These are phyloP conservation scores for Vollenhovia emeryi DNA, from an alignment of 1,140 invertebrate species.

Conservation along the genomic window DNA sequence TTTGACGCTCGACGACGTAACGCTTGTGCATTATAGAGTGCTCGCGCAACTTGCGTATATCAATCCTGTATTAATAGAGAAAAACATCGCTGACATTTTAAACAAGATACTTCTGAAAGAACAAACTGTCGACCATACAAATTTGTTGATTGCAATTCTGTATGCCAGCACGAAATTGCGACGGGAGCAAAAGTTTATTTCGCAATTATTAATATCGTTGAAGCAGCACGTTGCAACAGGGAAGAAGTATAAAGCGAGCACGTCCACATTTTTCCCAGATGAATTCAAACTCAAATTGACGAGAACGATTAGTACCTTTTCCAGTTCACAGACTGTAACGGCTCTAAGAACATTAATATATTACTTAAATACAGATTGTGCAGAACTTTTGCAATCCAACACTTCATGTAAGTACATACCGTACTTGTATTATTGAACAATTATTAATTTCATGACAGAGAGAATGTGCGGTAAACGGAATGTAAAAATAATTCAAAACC, in stretches of 20 bases:
- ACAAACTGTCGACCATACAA: slow-evolving; percentile 56
- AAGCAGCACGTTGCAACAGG: slow-evolving; percentile 4
- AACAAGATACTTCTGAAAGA: slow-evolving; percentile 71
- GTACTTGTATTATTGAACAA: not conserved
- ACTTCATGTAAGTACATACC: slow-evolving; percentile 45
- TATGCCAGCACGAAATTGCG: slow-evolving; percentile 63
- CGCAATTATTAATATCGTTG: slow-evolving; percentile 58
- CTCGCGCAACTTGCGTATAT: slow-evolving; percentile 73
- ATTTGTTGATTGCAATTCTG: slow-evolving; percentile 72
- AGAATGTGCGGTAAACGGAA: not conserved
- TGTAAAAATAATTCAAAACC: slow-evolving; percentile 26
- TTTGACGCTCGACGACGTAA: slow-evolving; percentile 61
- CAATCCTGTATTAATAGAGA: slow-evolving; percentile 80
- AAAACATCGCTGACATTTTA: slow-evolving; percentile 72
- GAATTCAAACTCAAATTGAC: slow-evolving; percentile 61
- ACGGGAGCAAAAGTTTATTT: slow-evolving; percentile 73
- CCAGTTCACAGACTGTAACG: slow-evolving; percentile 50
- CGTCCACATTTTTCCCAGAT: slow-evolving; percentile 37
- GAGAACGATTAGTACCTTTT: slow-evolving; percentile 30
- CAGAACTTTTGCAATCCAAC: slow-evolving; percentile 50
- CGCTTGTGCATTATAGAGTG: slow-evolving; percentile 68
- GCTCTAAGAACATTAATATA: slow-evolving; percentile 62
- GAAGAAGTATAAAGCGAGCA: not conserved
- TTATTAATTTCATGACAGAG: slow-evolving; percentile 17
- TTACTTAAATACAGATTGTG: slow-evolving; percentile 63